Evolutionary conservation across 1,140 invertebrate species (phyloP), one percentile per base, ranked within the genome.

Genomic region (Drosophila funebris): DNA sequence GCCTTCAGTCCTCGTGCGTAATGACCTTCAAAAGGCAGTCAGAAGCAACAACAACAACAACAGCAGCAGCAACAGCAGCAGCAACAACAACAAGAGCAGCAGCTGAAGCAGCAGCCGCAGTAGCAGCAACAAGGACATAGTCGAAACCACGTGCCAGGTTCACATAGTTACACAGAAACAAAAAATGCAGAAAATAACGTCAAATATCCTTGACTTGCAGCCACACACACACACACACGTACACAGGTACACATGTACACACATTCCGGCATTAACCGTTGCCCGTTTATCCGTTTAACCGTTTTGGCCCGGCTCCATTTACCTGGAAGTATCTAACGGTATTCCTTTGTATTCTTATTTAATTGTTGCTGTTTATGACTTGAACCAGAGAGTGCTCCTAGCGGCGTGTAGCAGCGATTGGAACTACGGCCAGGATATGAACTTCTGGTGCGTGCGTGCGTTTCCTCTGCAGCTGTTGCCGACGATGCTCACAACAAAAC

Each of bases 11-110:
- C 76, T 73, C 71, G 62, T 78, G 75, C 78, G 78, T 72, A 68
- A 78, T 87, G 82, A 87, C 82, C 82, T 87, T 87, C 78, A 87
- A 88, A 85, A 85, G 64, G 53, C 64, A 68, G 50, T 43, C 78
- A 61, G 54, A 69, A 53, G 33, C 57, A 70, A 50, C 27, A 81
- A 29, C 44, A 62, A 37, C 46, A 79, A 11, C 36, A 78, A 44
- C 24, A 82, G 29, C 36, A 78, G 60, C 48, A 57, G 11, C 44
- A 79, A 27, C 20, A 73, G 58, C 31, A 79, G n/a, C 27, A 79
- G 27, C 43, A 78, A 62, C 36, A 39, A 18, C 37, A 79, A 24
- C 27, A 4, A 24, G 2, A 24, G 22, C 4, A 27, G 24, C 4
- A 79, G 29, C 27, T n/a, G n/a, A n/a, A n/a, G n/a, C n/a, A n/a